A percentile compares a stretch with the other conserved stretches of the same genome.
These are phyloP conservation scores for Bostrychus sinensis DNA, from an alignment of 2,113 vertebrate species.

Conservation along the genomic window DNA sequence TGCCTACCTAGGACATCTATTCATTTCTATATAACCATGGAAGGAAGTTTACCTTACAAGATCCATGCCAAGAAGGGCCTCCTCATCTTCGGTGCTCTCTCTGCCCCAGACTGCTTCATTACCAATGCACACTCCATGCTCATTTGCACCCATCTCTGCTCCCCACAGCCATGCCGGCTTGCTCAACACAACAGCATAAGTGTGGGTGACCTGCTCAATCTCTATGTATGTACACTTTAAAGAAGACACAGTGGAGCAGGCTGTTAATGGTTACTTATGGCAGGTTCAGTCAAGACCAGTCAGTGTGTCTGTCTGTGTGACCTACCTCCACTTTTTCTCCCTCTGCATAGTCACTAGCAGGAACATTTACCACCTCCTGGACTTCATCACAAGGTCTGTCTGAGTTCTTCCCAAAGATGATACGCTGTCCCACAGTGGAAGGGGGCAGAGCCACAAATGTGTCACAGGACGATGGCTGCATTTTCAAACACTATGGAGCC, in stretches of 20 bases:
- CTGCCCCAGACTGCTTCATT: constrained; percentile 97
- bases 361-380: constrained; percentile 89
- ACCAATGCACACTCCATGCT: constrained; percentile 94
- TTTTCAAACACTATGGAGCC: constrained; percentile 21
- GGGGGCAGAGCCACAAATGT: constrained; percentile 94
- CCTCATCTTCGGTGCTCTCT: constrained; percentile 79
- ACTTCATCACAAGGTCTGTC: constrained; percentile 93
- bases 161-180: constrained; percentile 97
- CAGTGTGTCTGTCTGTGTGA: constrained; percentile 15
- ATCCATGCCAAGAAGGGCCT: constrained; percentile 97
- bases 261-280: constrained; percentile 13
- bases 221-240: constrained; percentile 91
- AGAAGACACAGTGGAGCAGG: constrained; percentile 12
- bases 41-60: constrained; percentile 84
- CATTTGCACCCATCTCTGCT: constrained; percentile 97
- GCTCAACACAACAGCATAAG: constrained; percentile 89
- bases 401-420: constrained; percentile 95
- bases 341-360: constrained; percentile 72
- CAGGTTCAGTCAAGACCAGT: constrained; percentile 4
- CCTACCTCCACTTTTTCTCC: constrained; percentile 84
- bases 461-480: constrained; percentile 88
- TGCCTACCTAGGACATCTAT: too few relatives aligned
- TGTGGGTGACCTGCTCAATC: constrained; percentile 85
- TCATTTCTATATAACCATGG: neutral
- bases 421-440: constrained; percentile 78